A percentile compares a stretch with the other conserved stretches of the same genome.
phyloP scores from a whole-genome alignment of 2,888 invertebrate genomes.

The Atethmia centrago region DNA sequence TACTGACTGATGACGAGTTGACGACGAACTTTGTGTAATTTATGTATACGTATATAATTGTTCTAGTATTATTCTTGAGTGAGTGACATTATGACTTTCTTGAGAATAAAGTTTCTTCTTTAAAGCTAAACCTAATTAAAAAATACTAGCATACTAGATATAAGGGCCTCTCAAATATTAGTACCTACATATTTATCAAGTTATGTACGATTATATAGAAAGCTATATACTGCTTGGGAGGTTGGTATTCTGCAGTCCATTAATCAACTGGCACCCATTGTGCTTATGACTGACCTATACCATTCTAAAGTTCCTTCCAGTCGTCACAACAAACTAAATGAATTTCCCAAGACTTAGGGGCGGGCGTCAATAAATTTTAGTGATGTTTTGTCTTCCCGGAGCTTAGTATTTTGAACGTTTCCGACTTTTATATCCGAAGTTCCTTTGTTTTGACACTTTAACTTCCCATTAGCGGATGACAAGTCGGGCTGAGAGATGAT shows the following conservation, averaged over 20 bases:
- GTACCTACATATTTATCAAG: not conserved
- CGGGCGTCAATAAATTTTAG: slow-evolving; percentile 46
- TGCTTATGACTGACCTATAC: slow-evolving; percentile 51
- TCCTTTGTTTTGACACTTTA: slow-evolving; percentile 41
- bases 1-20: no score
- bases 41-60: no score
- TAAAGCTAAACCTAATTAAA: no score
- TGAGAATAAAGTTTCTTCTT: no score
- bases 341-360: slow-evolving; percentile 46
- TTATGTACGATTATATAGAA: slow-evolving; percentile 2
- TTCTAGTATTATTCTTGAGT: no score
- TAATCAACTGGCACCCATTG: slow-evolving; percentile 54
- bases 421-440: slow-evolving; percentile 42
- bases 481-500: slow-evolving; percentile 22
- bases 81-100: no score
- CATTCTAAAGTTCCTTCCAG: slow-evolving; percentile 46
- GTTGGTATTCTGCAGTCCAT: slow-evolving; percentile 46
- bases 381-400: slow-evolving; percentile 44
- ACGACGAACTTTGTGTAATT: no score
- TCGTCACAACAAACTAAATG: slow-evolving; percentile 42
- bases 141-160: not conserved
- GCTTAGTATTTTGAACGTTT: slow-evolving; percentile 31
- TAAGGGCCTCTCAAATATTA: not conserved
- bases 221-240: slow-evolving; percentile 7
- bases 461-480: slow-evolving; percentile 29